Conservation (phyloP, 92 coral and sea anemone species). For the Paramuricea clavata region DNA sequence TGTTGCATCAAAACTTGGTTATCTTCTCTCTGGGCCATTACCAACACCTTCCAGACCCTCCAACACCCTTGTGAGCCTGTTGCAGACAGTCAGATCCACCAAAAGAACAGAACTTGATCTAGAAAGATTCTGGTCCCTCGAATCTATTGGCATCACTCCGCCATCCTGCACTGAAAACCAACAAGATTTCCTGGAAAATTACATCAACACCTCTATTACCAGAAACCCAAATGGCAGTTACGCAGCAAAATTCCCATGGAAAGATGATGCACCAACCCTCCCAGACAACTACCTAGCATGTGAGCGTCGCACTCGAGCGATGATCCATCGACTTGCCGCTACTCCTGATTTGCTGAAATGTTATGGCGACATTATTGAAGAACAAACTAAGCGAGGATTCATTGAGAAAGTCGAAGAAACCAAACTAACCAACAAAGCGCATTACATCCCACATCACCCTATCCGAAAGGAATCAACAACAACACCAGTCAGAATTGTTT, state of each 20-base stretch:
- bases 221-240: conserved; percentile 55
- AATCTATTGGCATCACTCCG: conserved; percentile 64
- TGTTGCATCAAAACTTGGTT: conserved; percentile 59
- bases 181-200: conserved; percentile 49
- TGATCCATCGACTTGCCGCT: conserved; percentile 50
- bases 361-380: conserved; percentile 1
- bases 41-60: neutral
- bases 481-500: conserved; percentile 18
- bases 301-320: conserved; percentile 55
- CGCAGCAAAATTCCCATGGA: conserved; percentile 70
- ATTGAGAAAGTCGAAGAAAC: conserved; percentile 19
- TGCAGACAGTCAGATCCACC: conserved; percentile 7
- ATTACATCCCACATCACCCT: conserved; percentile 29
- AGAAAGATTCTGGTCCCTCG: conserved; percentile 49
- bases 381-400: conserved; percentile 14
- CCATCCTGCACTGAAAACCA: conserved; percentile 21
- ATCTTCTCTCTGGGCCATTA: conserved; percentile 7
- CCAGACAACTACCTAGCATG: conserved; percentile 47
- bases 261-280: conserved; percentile 58
- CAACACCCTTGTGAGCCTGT: neutral
- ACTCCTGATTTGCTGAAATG: neutral
- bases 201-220: conserved; percentile 52
- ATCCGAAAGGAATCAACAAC: conserved; percentile 12
- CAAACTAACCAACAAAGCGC: neutral
- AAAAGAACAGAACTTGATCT: conserved; percentile 28